phyloP scores from a whole-genome alignment of 2,888 invertebrate genomes.

The Portevinia maculata region DNA sequence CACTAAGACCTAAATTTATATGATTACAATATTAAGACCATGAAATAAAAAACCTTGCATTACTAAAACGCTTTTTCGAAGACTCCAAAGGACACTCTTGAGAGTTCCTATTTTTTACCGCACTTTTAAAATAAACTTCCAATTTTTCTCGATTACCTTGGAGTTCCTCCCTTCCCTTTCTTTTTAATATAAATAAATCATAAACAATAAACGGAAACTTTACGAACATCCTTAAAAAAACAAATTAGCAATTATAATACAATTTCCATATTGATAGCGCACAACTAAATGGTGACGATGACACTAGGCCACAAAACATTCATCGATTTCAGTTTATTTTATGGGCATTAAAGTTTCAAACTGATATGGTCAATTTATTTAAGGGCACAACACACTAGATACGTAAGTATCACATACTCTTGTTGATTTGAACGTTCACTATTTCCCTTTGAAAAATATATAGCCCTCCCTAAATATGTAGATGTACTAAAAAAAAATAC shows the following conservation, averaged over 20 bases:
- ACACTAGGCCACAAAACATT: slow-evolving; percentile 11
- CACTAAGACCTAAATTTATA: too few relatives aligned
- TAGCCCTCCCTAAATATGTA: slow-evolving; percentile 22
- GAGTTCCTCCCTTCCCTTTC: too few relatives aligned
- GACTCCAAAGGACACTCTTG: too few relatives aligned
- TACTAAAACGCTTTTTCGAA: too few relatives aligned
- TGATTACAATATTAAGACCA: too few relatives aligned
- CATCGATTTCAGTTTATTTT: slow-evolving; percentile 12
- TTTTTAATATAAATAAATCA: too few relatives aligned
- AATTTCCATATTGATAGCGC: background rate
- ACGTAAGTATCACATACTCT: slow-evolving; percentile 35
- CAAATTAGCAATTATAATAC: background rate
- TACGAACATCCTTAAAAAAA: too few relatives aligned
- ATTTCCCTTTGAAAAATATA: slow-evolving; percentile 37
- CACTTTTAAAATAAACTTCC: too few relatives aligned
- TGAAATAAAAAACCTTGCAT: too few relatives aligned
- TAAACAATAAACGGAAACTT: too few relatives aligned
- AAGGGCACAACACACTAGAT: slow-evolving; percentile 11
- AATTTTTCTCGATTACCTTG: too few relatives aligned
- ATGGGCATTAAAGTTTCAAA: slow-evolving; percentile 24
- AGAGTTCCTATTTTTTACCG: too few relatives aligned
- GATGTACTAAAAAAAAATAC: background rate
- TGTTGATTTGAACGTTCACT: slow-evolving; percentile 20
- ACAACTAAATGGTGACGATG: slow-evolving; percentile 9
- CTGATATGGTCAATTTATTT: slow-evolving; percentile 42